Evolutionary conservation across 2,797 vertebrate species (phyloP), one percentile per base, ranked within the genome.

Genomic region (Sebastes iracundus): DNA sequence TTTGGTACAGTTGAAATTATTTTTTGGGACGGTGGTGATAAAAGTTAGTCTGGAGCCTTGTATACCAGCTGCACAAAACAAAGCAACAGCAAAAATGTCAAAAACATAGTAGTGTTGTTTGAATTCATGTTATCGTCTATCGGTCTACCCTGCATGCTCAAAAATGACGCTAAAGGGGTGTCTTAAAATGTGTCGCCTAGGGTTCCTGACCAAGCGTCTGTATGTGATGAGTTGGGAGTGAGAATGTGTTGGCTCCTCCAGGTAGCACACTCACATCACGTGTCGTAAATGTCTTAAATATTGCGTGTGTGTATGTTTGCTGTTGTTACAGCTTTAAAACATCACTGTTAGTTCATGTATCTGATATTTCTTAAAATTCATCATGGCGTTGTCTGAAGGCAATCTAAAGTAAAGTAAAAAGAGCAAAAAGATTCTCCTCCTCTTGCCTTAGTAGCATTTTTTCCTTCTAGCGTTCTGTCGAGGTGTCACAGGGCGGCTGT

Each of bases 401-500:
- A 49, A 11, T n/a, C n/a, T 69, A 72, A 74, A 28, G 28, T 58
- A 22, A 28, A 61, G 11, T 46, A 8, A 72, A 78, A 67, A 55
- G 3, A 12, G 22, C 10, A n/a, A 27, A 56, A 69, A 49, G 7
- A 64, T 5, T 9, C 33, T 25, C 30, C 55, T 85, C 60, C 35
- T 69, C 6, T 1, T 8, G 68, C 49, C 18, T 84, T 62, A 64
- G 16, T 49, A 8, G 18, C 35, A 35, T 67, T 71, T 64, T 64
- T 27, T 59, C n/a, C 30, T 7, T 35, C n/a, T 25, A 20, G 12
- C 10, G 2, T 32, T 60, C 25, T 16, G 65, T 23, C 14, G 62
- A 78, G 61, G 28, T 79, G 78, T 83, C 75, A 81, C 62, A 63
- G 75, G 23, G 60, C 3, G 22, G 64, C 64, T 82, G 64, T 72